A percentile compares a stretch with the other conserved stretches of the same genome.
Conservation (phyloP, 2,797 vertebrate species). For the Mormyrops boulengeri region DNA sequence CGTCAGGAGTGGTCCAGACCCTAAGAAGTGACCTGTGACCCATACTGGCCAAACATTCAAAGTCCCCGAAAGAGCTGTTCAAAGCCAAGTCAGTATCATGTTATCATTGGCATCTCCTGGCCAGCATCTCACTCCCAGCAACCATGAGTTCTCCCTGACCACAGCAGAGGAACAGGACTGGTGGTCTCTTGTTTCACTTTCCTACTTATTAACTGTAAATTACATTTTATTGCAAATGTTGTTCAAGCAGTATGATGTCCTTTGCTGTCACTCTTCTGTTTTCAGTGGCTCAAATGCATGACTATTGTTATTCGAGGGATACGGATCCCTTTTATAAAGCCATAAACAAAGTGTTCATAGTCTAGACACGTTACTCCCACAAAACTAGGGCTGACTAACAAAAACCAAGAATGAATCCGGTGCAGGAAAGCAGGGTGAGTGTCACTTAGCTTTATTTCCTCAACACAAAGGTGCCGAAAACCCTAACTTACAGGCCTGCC, state of each 20-base stretch:
- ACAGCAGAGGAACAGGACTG: background rate
- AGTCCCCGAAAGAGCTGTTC: background rate
- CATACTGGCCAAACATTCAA: background rate
- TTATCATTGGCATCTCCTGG: slow-evolving; percentile 16
- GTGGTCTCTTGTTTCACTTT: background rate
- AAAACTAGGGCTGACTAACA: background rate
- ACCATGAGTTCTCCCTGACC: background rate
- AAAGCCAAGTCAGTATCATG: background rate
- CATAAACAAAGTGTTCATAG: background rate
- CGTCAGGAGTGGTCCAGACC: slow-evolving; percentile 1
- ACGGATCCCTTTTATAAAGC: background rate
- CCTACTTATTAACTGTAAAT: background rate
- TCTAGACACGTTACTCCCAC: background rate
- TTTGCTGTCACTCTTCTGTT: background rate
- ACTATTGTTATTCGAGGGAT: background rate
- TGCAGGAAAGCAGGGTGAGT: background rate
- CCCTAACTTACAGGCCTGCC: background rate
- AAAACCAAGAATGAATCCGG: background rate
- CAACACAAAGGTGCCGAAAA: background rate
- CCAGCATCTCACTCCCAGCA: background rate
- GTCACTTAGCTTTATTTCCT: background rate
- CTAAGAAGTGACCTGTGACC: background rate
- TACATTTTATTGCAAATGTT: background rate
- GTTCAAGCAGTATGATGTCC: background rate
- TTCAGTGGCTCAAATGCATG: background rate